Evolutionary conservation across 2,113 vertebrate species (phyloP).

Genomic region (Perca schrenkii): DNA sequence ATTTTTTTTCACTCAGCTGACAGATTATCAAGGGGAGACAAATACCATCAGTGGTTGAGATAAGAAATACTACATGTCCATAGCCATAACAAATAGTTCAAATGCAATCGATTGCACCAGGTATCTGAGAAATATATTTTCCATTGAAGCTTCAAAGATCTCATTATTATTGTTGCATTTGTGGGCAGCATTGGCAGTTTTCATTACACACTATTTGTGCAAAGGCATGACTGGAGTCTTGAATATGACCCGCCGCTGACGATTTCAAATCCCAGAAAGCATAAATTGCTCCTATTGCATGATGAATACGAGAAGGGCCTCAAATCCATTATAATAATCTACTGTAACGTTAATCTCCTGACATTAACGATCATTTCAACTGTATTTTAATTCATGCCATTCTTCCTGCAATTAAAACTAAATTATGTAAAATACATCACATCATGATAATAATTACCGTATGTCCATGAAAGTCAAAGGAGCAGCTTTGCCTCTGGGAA

Average conservation of each 20-base stretch:
- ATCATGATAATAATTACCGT: slow-evolving; percentile 42
- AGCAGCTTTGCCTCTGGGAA: slow-evolving; percentile 6
- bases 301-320: slow-evolving; percentile 34
- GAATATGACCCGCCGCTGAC: not conserved
- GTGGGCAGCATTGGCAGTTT: not conserved
- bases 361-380: slow-evolving; percentile 50
- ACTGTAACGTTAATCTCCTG: slow-evolving; percentile 27
- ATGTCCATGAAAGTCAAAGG: slow-evolving; percentile 22
- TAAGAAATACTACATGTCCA: slow-evolving; percentile 10
- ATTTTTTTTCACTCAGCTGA: slow-evolving; percentile 17
- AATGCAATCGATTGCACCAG: slow-evolving; percentile 5
- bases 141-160: slow-evolving; percentile 5
- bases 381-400: slow-evolving; percentile 42
- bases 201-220: slow-evolving; percentile 12
- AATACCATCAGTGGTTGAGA: slow-evolving; percentile 18
- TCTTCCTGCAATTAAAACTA: slow-evolving; percentile 54
- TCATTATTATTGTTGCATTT: not conserved
- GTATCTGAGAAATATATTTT: slow-evolving; percentile 40
- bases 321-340: slow-evolving; percentile 52
- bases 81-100: slow-evolving; percentile 13
- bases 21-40: slow-evolving; percentile 15
- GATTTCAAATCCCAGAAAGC: slow-evolving; percentile 20
- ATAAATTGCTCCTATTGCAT: slow-evolving; percentile 17
- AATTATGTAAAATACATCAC: slow-evolving; percentile 55
- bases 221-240: slow-evolving; percentile 5